A percentile compares a stretch with the other conserved stretches of the same genome.
Conservation (phyloP, 2,888 invertebrate genomes). For the Netelia melanura region DNA sequence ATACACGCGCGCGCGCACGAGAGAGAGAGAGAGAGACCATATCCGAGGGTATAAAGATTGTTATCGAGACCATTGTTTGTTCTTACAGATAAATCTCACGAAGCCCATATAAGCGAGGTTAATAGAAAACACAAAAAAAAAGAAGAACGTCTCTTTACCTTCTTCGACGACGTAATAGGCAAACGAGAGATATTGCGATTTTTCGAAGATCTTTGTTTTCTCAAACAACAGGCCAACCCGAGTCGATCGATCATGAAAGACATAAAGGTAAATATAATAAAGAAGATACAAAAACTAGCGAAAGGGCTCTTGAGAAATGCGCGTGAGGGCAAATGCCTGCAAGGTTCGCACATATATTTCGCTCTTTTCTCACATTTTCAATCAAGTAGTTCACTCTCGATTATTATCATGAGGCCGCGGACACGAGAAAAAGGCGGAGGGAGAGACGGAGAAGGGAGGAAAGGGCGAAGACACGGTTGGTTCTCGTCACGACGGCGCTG, state of each 20-base stretch:
- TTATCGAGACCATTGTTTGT: constrained; percentile 63
- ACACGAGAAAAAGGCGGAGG: constrained; percentile 33
- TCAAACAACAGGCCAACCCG: not conserved
- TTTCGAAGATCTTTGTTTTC: constrained; percentile 27
- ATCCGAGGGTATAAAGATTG: constrained; percentile 57
- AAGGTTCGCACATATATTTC: constrained; percentile 60
- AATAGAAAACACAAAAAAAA: constrained; percentile 25
- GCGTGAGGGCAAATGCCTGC: constrained; percentile 37
- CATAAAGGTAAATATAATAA: constrained; percentile 13
- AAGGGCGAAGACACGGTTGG: constrained; percentile 20
- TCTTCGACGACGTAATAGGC: constrained; percentile 39
- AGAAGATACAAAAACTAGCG: constrained; percentile 3
- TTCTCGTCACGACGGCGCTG: constrained; percentile 67
- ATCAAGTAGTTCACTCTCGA: constrained; percentile 72
- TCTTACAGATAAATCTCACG: constrained; percentile 59
- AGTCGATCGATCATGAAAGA: constrained; percentile 23
- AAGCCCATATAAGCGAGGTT: constrained; percentile 34
- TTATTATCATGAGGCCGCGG: constrained; percentile 68
- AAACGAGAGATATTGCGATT: constrained; percentile 37
- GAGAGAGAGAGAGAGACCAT: constrained; percentile 18
- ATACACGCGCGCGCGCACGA: not conserved
- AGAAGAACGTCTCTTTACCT: constrained; percentile 4
- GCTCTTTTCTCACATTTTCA: constrained; percentile 72
- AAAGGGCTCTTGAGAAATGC: constrained; percentile 6
- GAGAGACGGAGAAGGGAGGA: constrained; percentile 10